Evolutionary conservation across 2,113 vertebrate species (phyloP), one percentile per base, ranked within the genome.

Genomic region (Dicaeum eximium): DNA sequence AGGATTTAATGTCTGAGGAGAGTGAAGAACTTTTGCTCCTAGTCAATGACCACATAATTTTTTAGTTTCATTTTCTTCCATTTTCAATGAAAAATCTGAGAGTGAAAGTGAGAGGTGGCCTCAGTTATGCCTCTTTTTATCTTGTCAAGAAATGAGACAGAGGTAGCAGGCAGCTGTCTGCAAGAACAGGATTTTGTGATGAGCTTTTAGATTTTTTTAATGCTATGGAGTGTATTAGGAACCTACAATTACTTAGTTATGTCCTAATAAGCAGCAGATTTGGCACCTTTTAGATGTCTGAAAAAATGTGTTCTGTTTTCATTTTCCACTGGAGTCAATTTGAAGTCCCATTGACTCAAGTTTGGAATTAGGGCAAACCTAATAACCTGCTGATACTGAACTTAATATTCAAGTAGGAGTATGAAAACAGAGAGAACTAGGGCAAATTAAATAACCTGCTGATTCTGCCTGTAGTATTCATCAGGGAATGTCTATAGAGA

Each of bases 331-430:
- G 73, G 35, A 93, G 64, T 87, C 16, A 45, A 6, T 88, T 86
- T 91, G 75, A 95, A 82, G 62, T 87, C 62, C 45, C 24, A 57
- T 54, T 95, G 93, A 87, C 48, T 91, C 50, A 69, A 69, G 70
- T 74, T 89, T 87, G 73, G 74, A 95, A 87, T 79, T 95, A 89
- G 91, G 66, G 37, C 86, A 94, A 89, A 87, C 78, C 61, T 89
- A 67, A 87, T 96, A 96, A 92, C 84, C 83, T 95, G 80, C 83
- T 86, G 86, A 93, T 95, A 94, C 80, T 81, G 77, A 92, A 64
- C 53, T 86, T 60, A 48, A 24, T 89, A 75, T 95, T 93, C 73
- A 81, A 89, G 40, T 81, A 72, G 80, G 84, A 94, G 85, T 89
- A 84, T 15, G 20, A 91, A 92, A 93, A n/a, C 42, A 84, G 83